Evolutionary conservation across 1,140 invertebrate species (phyloP).

Genomic region (Sinella curviseta): DNA sequence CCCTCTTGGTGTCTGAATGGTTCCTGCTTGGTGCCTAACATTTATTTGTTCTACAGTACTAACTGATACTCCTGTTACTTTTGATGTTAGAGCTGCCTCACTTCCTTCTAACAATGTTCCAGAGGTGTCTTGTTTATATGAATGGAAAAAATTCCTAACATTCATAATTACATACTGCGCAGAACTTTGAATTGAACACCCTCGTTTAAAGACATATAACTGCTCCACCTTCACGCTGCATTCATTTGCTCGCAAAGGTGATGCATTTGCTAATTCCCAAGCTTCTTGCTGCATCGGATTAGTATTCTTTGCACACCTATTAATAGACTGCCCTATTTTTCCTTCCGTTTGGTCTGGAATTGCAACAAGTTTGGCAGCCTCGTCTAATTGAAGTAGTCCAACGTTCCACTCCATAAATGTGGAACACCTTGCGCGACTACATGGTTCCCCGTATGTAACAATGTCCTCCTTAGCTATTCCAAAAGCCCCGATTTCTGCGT

Average conservation of each 20-base stretch:
- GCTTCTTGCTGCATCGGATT: neutral
- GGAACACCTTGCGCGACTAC: neutral
- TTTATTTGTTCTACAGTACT: neutral
- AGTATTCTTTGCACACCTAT: neutral
- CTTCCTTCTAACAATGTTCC: neutral
- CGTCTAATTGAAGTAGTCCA: neutral
- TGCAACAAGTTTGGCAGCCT: neutral
- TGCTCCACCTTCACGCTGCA: no score
- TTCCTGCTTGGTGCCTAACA: neutral
- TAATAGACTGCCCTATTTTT: no score
- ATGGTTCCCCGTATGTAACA: neutral
- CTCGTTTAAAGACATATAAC: no score
- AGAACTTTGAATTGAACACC: neutral
- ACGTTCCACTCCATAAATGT: neutral
- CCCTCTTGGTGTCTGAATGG: neutral
- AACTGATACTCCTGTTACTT: neutral
- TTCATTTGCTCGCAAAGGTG: neutral
- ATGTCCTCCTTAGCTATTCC: neutral
- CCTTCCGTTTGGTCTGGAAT: neutral
- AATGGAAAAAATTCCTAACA: neutral
- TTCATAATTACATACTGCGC: neutral
- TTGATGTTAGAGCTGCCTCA: neutral
- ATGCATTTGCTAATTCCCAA: neutral
- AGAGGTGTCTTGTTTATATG: neutral
- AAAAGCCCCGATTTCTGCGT: no score